phyloP scores from a whole-genome alignment of 1,140 invertebrate genomes.

The Lepidurus arcticus region DNA sequence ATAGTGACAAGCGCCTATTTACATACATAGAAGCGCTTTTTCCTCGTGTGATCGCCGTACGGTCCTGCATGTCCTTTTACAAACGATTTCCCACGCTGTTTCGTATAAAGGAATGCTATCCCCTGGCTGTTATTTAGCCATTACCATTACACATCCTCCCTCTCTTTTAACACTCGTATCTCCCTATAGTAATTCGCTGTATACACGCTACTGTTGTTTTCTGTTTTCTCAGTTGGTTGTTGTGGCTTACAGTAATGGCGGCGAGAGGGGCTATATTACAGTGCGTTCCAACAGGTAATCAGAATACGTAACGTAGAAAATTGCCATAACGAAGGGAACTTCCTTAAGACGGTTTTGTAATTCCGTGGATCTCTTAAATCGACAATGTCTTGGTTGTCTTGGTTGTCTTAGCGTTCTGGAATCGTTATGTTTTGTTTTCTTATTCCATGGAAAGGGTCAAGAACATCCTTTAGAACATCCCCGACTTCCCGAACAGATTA shows the following conservation, averaged over 20 bases:
- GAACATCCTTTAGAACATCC: not conserved
- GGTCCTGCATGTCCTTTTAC: not conserved
- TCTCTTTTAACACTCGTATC: constrained; percentile 22
- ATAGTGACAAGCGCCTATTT: too few relatives aligned
- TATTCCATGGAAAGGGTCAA: not conserved
- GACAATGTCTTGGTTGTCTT: not conserved
- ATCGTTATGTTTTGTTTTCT: not conserved
- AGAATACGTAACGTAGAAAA: too few relatives aligned
- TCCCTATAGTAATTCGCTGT: not conserved
- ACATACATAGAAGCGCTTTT: not conserved
- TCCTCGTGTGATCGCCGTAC: not conserved
- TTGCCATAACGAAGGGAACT: too few relatives aligned
- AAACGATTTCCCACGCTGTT: constrained; percentile 7
- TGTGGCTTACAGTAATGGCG: not conserved
- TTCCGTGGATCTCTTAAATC: too few relatives aligned
- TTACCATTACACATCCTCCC: constrained; percentile 15
- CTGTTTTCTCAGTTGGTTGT: not conserved
- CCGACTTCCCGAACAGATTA: constrained; percentile 7
- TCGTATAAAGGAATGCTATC: not conserved
- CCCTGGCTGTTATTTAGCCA: constrained; percentile 18
- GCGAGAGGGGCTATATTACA: too few relatives aligned
- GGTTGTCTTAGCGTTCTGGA: not conserved
- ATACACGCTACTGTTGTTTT: not conserved
- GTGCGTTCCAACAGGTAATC: too few relatives aligned
- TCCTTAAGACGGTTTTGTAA: too few relatives aligned